Percentiles rank a stretch among this genome's conserved stretches.
Conservation (phyloP, 1,140 invertebrate genomes). For the Macrostomum lignano region DNA sequence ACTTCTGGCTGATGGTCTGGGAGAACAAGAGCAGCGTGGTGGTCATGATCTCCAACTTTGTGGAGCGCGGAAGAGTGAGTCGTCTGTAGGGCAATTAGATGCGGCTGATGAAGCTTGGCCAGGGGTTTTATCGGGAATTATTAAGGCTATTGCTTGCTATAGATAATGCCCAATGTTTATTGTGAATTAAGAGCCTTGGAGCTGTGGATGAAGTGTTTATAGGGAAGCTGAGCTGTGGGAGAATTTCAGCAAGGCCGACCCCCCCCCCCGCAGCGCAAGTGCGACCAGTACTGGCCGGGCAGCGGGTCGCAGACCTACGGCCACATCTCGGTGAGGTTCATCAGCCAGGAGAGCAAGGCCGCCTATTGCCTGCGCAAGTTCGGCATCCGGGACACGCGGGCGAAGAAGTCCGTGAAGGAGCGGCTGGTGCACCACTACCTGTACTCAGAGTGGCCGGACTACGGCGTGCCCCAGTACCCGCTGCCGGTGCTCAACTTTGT, state of each 20-base stretch:
- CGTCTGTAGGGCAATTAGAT: too few relatives aligned
- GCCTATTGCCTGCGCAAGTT: constrained; percentile 68
- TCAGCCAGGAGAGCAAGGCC: constrained; percentile 67
- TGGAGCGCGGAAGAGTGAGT: constrained; percentile 48
- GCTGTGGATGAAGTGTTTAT: too few relatives aligned
- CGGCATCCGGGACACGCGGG: constrained; percentile 38
- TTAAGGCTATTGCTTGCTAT: too few relatives aligned
- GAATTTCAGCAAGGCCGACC: too few relatives aligned
- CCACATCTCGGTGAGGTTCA: constrained; percentile 53
- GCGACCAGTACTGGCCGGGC: constrained; percentile 93
- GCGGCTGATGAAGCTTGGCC: too few relatives aligned
- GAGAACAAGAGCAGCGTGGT: constrained; percentile 62
- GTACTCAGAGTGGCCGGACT: constrained; percentile 89
- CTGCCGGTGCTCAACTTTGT: constrained; percentile 73
- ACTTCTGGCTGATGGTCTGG: constrained; percentile 91
- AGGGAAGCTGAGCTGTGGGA: too few relatives aligned
- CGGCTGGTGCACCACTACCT: constrained; percentile 72
- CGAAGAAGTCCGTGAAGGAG: constrained; percentile 33
- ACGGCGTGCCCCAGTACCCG: constrained; percentile 75
- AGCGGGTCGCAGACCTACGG: constrained; percentile 63
- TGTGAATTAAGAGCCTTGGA: too few relatives aligned
- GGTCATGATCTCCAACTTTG: constrained; percentile 63
- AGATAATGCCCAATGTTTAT: too few relatives aligned
- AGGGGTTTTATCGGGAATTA: too few relatives aligned
- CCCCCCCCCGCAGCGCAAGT: constrained; percentile 51